phyloP scores from a whole-genome alignment of 2,113 vertebrate genomes.

The Sakesphorus luctuosus region DNA sequence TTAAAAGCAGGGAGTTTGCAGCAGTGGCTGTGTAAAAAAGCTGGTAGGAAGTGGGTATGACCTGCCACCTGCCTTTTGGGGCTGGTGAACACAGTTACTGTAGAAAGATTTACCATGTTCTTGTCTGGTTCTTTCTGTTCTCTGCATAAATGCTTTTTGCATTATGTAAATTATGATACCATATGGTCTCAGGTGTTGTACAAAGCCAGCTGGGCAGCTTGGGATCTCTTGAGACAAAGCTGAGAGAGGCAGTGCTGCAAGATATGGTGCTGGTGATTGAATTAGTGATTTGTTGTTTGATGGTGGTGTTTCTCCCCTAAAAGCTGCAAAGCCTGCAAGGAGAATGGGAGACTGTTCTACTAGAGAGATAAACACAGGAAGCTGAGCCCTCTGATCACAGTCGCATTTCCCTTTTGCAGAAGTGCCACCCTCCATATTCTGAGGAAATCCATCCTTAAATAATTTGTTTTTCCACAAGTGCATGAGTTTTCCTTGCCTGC shows the following conservation, averaged over 20 bases:
- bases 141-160: background rate
- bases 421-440: background rate
- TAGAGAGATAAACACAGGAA: background rate
- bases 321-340: background rate
- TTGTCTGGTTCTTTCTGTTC: background rate
- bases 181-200: background rate
- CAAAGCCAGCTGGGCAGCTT: background rate
- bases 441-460: background rate
- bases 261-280: background rate
- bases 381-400: background rate
- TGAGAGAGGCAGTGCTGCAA: background rate
- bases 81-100: background rate
- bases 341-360: background rate
- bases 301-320: background rate
- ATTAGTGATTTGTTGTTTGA: background rate
- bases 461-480: background rate
- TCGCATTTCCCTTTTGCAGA: background rate
- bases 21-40: background rate
- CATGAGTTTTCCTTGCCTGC: background rate
- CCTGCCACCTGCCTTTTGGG: background rate
- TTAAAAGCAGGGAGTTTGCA: background rate
- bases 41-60: background rate
- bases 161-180: background rate
- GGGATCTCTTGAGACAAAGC: background rate
- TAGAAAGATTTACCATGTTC: background rate